Base-by-base conservation (phyloP, 2,797 vertebrate species). In the Acipenser oxyrinchus region DNA sequence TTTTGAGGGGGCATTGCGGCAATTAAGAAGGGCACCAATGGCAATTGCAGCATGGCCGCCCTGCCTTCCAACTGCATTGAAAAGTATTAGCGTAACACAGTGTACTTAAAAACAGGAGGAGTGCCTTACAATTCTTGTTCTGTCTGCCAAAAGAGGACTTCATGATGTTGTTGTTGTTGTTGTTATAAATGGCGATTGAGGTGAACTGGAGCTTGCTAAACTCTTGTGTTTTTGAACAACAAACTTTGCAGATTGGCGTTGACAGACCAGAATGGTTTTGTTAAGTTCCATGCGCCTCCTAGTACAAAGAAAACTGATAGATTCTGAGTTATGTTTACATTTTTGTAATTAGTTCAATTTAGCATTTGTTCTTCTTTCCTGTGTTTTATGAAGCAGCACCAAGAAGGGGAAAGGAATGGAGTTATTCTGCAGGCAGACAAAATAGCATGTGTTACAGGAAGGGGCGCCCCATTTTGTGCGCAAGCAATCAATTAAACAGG, bases 201-300 rank as follows among this genome's bases (percentile, higher is more conserved):
- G 70, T 71, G 67, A 58, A 64, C 37, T 70, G 68, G 66, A 63
- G 70, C 74, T 65, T 72, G 70, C 66, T 60, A 72, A 63, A 12
- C 53, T 72, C 51, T 66, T 67, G 66, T 64, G 72, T 63, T 69
- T 72, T 75, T 61, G 52, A 71, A 74, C 63, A 71, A 74, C 63
- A 67, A 65, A 52, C 49, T 58, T 63, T 51, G 48, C 48, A 63
- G 57, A 67, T 69, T 64, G 61, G 67, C 61, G 61, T 66, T 63
- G 65, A 71, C 70, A 69, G 72, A 67, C 65, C 62, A 71, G 70
- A 74, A 74, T 69, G 70, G 70, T 66, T 69, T 69, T 51, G 65
- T 66, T 69, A 64, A 70, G 68, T 64, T 73, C 67, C 72, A 68
- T 65, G 63, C 60, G 49, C 63, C 50, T 18, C 63, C 67, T 64